Conservation (phyloP, 1,140 invertebrate genomes). For the Heliconius himera region DNA sequence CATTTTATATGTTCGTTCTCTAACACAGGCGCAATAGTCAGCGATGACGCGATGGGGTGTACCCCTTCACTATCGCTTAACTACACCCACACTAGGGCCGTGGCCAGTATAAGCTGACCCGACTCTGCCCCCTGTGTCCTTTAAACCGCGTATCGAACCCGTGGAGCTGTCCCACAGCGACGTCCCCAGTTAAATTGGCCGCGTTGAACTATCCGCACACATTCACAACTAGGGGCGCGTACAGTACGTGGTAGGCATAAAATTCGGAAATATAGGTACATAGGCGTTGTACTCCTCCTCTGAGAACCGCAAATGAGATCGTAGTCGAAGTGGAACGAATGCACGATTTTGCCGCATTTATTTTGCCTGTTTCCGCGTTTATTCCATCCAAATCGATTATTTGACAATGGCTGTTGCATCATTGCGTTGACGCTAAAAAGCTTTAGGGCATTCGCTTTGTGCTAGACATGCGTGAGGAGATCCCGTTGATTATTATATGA, state of each 20-base stretch:
- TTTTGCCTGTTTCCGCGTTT: slow-evolving; percentile 50
- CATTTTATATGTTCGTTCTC: slow-evolving; percentile 79
- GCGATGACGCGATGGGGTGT: slow-evolving; percentile 72
- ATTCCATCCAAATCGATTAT: slow-evolving; percentile 37
- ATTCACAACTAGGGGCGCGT: slow-evolving; percentile 43
- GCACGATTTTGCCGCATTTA: slow-evolving; percentile 70
- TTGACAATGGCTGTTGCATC: slow-evolving; percentile 24
- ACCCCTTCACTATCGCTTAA: slow-evolving; percentile 70
- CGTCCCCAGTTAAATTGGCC: slow-evolving; percentile 55
- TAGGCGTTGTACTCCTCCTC: slow-evolving; percentile 65
- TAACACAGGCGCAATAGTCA: slow-evolving; percentile 78
- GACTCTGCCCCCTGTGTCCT: slow-evolving; percentile 36
- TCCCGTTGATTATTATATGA: neutral
- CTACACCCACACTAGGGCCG: slow-evolving; percentile 61
- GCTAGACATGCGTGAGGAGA: slow-evolving; percentile 3
- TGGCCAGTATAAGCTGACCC: slow-evolving; percentile 46
- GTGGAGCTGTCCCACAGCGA: slow-evolving; percentile 47
- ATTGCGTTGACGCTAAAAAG: slow-evolving; percentile 7
- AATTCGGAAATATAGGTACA: slow-evolving; percentile 76
- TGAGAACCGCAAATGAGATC: slow-evolving; percentile 74
- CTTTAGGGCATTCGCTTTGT: slow-evolving; percentile 8
- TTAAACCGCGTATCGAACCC: slow-evolving; percentile 35
- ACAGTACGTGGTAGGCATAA: slow-evolving; percentile 72
- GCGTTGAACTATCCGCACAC: slow-evolving; percentile 61
- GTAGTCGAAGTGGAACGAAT: slow-evolving; percentile 69